Percentiles rank a stretch among this genome's conserved stretches.
phyloP scores from a whole-genome alignment of 2,888 invertebrate genomes.

The Pachliopta kotzebuea region DNA sequence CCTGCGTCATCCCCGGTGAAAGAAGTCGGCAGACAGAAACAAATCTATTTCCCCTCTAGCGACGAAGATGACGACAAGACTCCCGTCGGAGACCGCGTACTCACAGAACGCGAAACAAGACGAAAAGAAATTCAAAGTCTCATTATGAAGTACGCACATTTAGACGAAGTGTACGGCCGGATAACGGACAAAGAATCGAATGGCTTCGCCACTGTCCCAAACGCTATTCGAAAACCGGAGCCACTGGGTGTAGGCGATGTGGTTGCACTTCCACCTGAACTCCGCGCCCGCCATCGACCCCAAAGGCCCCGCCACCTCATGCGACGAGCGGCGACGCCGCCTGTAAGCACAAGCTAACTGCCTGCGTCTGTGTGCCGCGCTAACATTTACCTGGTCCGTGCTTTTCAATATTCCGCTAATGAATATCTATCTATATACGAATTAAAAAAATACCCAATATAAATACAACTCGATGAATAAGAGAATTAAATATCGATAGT shows the following conservation, averaged over 20 bases:
- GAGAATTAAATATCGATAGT: neutral
- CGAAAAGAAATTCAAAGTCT: slow-evolving; percentile 91
- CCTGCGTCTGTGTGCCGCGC: slow-evolving; percentile 68
- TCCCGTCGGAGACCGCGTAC: slow-evolving; percentile 77
- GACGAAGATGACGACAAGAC: slow-evolving; percentile 77
- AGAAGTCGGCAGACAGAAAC: slow-evolving; percentile 65
- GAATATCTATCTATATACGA: neutral
- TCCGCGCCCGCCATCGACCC: slow-evolving; percentile 65
- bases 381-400: slow-evolving; percentile 74
- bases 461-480: neutral
- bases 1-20: slow-evolving; percentile 63
- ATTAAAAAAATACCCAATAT: neutral
- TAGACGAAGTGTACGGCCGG: slow-evolving; percentile 86
- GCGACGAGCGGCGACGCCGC: slow-evolving; percentile 79
- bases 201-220: slow-evolving; percentile 47
- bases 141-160: slow-evolving; percentile 90
- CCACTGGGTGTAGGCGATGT: slow-evolving; percentile 66
- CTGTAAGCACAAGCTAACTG: slow-evolving; percentile 76
- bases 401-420: slow-evolving; percentile 47
- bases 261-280: slow-evolving; percentile 68
- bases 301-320: slow-evolving; percentile 70
- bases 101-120: slow-evolving; percentile 87
- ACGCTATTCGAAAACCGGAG: slow-evolving; percentile 49
- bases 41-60: slow-evolving; percentile 73
- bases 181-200: slow-evolving; percentile 60